Percentiles rank a stretch among this genome's conserved stretches.
Evolutionary conservation across 2,888 invertebrate genomes (phyloP).

Genomic region (Machimus atricapillus): DNA sequence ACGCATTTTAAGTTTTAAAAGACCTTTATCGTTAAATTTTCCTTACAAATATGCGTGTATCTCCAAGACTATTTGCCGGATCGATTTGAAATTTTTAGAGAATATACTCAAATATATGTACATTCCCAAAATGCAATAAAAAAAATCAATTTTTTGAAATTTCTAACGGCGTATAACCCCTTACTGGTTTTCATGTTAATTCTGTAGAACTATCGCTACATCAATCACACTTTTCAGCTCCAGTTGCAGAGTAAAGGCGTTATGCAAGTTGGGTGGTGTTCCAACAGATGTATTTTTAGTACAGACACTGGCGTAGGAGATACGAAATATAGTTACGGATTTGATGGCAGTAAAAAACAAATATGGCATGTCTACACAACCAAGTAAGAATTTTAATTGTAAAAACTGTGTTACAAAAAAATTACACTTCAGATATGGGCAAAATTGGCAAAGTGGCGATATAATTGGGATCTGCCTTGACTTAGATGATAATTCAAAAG

Average conservation of each 20-base stretch:
- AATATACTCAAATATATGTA: too few species aligned
- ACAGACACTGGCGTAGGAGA: slow-evolving; percentile 83
- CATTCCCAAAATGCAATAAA: too few species aligned
- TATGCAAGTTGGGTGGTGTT: slow-evolving; percentile 89
- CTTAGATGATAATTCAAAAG: slow-evolving; percentile 73
- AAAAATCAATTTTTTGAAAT: too few species aligned
- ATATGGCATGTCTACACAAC: slow-evolving; percentile 62
- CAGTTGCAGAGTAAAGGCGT: slow-evolving; percentile 83
- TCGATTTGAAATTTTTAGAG: too few species aligned
- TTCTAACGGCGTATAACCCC: too few species aligned
- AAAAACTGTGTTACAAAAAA: not conserved
- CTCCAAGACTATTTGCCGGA: too few species aligned
- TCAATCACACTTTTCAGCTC: slow-evolving; percentile 57
- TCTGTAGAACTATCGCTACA: not conserved
- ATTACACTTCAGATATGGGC: slow-evolving; percentile 68
- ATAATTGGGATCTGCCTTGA: slow-evolving; percentile 80
- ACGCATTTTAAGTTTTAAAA: too few species aligned
- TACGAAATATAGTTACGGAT: slow-evolving; percentile 78
- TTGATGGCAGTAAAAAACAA: slow-evolving; percentile 63
- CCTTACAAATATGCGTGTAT: too few species aligned
- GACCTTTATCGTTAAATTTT: too few species aligned
- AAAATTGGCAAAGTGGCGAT: slow-evolving; percentile 83
- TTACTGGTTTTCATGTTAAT: not conserved
- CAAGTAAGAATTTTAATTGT: slow-evolving; percentile 52
- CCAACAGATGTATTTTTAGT: slow-evolving; percentile 75